Base-by-base conservation (phyloP, 2,888 invertebrate genomes). In the Pseudococcus longispinus region DNA sequence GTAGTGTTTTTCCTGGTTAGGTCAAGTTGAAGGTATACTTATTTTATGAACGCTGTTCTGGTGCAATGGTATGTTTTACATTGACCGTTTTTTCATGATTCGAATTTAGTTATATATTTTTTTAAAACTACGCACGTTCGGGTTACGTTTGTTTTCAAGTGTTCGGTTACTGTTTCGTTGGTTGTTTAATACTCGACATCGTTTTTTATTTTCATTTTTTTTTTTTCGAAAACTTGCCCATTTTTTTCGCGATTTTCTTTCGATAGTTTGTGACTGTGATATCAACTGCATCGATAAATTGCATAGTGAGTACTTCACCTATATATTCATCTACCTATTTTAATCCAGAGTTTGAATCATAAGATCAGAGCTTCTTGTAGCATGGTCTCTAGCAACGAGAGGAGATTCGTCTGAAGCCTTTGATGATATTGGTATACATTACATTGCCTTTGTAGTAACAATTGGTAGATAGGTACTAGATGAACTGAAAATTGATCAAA, bases 1-100 rank as follows among this genome's bases (percentile, higher is more conserved):
- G 26, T 86, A 86, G 86, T 86, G 86, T 86, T 80, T 86, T 86
- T 80, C 86, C 80, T 86, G 86, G 74, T 86, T 86, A 86, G 86
- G 86, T 86, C 86, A 86, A 86, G 86, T 86, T 86, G 86, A 86
- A 80, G 77, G 77, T 32, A 80, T 20, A 80, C 42, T 80, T 80
- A 80, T 80, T 42, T 80, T 42, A 80, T 42, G 42, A n/a, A 80
- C 20, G 37, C 37, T 37, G 37, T 80, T 80, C 77, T 80, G 77
- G 77, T 80, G 77, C 77, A 80, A 80, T 80, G 42, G 42, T 80
- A 80, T 20, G 2, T 42, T 15, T 74, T 32, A 80, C 84, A 84
- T 80, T 42, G 20, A 55, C 80, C 80, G 80, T 80, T 46, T 55
- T 84, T 84, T 60, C 60, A 32, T 80, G 42, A 80, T 80, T 42